Conservation (phyloP, 2,888 invertebrate genomes). For the Ditylenchus weischeri region DNA sequence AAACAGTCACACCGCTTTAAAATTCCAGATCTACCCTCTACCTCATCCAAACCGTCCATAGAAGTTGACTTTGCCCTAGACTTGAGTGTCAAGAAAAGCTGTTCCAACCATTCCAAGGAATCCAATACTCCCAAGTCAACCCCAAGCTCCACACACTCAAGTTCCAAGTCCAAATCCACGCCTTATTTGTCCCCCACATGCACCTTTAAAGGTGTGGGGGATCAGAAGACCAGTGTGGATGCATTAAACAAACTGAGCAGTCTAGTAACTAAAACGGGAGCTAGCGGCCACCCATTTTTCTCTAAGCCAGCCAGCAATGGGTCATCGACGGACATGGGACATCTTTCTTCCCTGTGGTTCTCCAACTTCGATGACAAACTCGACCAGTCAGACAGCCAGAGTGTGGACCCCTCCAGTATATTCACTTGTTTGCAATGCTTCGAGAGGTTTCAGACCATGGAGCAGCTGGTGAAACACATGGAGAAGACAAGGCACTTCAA, state of each 20-base stretch:
- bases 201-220: too few relatives aligned
- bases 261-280: constrained; percentile 33
- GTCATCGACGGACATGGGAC: constrained; percentile 9
- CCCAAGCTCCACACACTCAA: too few relatives aligned
- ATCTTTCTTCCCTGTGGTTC: not conserved
- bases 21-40: too few relatives aligned
- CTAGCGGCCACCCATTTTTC: constrained; percentile 17
- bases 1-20: too few relatives aligned
- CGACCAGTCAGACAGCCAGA: constrained; percentile 3
- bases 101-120: too few relatives aligned
- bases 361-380: not conserved
- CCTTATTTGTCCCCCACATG: too few relatives aligned
- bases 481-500: constrained; percentile 31
- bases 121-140: too few relatives aligned
- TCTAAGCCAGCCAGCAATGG: constrained; percentile 20
- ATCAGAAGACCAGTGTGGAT: constrained; percentile 18
- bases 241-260: constrained; percentile 28
- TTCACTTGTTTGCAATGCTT: constrained; percentile 38
- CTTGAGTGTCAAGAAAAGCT: constrained; percentile 23
- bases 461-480: constrained; percentile 28
- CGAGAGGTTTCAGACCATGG: constrained; percentile 26
- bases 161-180: too few relatives aligned
- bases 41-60: not conserved
- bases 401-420: constrained; percentile 30
- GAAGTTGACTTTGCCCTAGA: constrained; percentile 21